A percentile compares a stretch with the other conserved stretches of the same genome.
These are phyloP conservation scores for Beroe ovata DNA, from an alignment of 37 sponge, comb jelly and placozoan species.

Conservation along the genomic window DNA sequence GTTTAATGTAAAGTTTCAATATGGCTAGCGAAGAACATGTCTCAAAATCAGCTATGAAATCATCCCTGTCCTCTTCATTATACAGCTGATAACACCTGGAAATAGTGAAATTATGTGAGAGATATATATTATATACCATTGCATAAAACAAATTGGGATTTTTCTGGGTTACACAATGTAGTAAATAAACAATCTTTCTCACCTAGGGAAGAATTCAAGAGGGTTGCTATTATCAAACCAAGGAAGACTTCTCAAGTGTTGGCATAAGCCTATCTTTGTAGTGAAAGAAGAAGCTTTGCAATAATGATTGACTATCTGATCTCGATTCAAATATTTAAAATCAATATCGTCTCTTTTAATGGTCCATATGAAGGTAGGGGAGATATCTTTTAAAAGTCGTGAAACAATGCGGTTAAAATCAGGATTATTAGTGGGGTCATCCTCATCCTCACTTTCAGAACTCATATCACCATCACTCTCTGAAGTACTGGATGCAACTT, in stretches of 20 bases:
- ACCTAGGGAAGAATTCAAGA: conserved; percentile 85
- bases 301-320: conserved; percentile 86
- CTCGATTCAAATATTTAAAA: conserved; percentile 70
- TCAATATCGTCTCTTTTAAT: conserved; percentile 73
- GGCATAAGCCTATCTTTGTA: conserved; percentile 91
- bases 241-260: conserved; percentile 73
- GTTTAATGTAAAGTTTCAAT: not conserved
- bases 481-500: not conserved
- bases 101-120: not conserved
- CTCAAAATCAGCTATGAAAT: conserved; percentile 77
- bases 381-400: conserved; percentile 71
- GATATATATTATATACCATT: too few relatives aligned
- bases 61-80: conserved; percentile 77
- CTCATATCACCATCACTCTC: conserved; percentile 24
- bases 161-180: not conserved
- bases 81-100: conserved; percentile 81
- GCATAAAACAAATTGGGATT: too few relatives aligned
- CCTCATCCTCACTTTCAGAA: conserved; percentile 17
- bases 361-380: conserved; percentile 90
- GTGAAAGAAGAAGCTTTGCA: conserved; percentile 80
- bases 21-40: conserved; percentile 31
- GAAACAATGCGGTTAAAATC: conserved; percentile 70
- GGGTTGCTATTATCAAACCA: conserved; percentile 83
- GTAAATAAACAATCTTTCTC: not conserved
- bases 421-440: conserved; percentile 35